Conservation (phyloP, 2,113 vertebrate species). For the Ictalurus furcatus region DNA sequence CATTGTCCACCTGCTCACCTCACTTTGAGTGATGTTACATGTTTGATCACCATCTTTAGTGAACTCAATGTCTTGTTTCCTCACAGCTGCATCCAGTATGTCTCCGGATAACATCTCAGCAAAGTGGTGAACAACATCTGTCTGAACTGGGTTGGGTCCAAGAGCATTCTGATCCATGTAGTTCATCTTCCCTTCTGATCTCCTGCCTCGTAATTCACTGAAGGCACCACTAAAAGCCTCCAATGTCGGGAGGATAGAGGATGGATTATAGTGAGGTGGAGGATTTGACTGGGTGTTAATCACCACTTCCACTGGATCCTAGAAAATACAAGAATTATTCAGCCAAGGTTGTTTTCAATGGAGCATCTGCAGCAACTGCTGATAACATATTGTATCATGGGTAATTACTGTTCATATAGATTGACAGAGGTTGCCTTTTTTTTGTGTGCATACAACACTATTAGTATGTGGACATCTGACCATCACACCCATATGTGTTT, state of each 20-base stretch:
- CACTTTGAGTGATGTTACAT: slow-evolving; percentile 30
- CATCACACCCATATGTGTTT: neutral
- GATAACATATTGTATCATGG: neutral
- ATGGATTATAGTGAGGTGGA: slow-evolving; percentile 39
- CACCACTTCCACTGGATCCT: slow-evolving; percentile 54
- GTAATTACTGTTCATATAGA: neutral
- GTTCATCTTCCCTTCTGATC: slow-evolving; percentile 4
- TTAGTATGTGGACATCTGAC: neutral
- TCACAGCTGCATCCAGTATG: slow-evolving; percentile 57
- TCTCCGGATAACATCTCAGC: slow-evolving; percentile 59
- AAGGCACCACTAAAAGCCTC: slow-evolving; percentile 47
- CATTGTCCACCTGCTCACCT: slow-evolving; percentile 5
- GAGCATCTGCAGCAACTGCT: neutral
- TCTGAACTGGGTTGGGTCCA: slow-evolving; percentile 19
- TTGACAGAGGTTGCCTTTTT: neutral
- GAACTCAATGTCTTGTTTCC: neutral
- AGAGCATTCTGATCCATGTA: slow-evolving; percentile 16
- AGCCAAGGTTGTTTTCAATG: neutral
- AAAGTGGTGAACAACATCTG: slow-evolving; percentile 57
- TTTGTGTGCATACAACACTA: too few relatives aligned
- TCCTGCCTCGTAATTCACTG: slow-evolving; percentile 1
- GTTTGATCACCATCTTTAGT: neutral
- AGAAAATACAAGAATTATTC: slow-evolving; percentile 37
- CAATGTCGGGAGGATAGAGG: slow-evolving; percentile 49
- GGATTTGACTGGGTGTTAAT: slow-evolving; percentile 43